These are phyloP conservation scores for Neuroterus valhalla DNA, from an alignment of 1,140 invertebrate species.

Conservation along the genomic window DNA sequence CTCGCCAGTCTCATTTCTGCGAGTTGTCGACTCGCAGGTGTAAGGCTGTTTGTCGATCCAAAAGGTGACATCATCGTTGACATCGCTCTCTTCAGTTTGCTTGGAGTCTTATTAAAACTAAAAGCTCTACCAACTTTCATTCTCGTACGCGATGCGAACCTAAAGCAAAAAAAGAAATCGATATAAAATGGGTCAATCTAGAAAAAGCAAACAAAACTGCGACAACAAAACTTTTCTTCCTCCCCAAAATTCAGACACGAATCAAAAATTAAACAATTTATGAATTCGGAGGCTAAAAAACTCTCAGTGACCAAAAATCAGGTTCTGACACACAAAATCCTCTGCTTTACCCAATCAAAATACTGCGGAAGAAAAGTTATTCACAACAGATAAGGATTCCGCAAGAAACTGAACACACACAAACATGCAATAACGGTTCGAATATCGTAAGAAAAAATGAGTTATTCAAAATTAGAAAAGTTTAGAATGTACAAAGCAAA, in stretches of 20 bases:
- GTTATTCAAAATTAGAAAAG: too few relatives aligned
- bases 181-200: background rate
- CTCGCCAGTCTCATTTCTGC: slow-evolving; percentile 88
- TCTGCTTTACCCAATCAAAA: background rate
- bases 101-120: slow-evolving; percentile 95
- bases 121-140: slow-evolving; percentile 94
- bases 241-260: slow-evolving; percentile 32
- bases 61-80: slow-evolving; percentile 96
- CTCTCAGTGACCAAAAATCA: background rate
- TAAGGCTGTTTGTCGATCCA: slow-evolving; percentile 85
- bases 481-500: too few relatives aligned
- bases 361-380: slow-evolving; percentile 37
- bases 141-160: slow-evolving; percentile 87
- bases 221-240: slow-evolving; percentile 55
- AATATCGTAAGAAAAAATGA: too few relatives aligned
- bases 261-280: slow-evolving; percentile 30
- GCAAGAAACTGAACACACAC: slow-evolving; percentile 30
- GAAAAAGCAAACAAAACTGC: slow-evolving; percentile 31
- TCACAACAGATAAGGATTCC: slow-evolving; percentile 36
- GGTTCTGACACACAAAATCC: background rate
- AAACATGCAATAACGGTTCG: background rate
- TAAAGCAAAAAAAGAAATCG: slow-evolving; percentile 64
- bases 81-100: slow-evolving; percentile 93
- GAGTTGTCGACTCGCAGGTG: slow-evolving; percentile 81
- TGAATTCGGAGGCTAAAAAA: background rate